A percentile compares a stretch with the other conserved stretches of the same genome.
Evolutionary conservation across 2,888 invertebrate genomes (phyloP).

Genomic region (Rhagophthalmus giganteus): DNA sequence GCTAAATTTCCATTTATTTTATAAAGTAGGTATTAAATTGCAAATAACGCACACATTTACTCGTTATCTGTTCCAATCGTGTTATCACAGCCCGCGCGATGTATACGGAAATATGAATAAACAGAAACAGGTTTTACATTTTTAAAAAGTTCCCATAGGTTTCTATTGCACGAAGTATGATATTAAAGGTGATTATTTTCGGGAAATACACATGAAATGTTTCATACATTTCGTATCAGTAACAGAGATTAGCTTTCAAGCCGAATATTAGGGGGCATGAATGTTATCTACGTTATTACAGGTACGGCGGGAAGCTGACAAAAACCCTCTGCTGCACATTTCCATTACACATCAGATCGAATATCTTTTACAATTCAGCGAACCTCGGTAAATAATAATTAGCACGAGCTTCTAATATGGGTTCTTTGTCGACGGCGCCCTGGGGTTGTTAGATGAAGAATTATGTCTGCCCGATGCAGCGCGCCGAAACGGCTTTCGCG

Average conservation of each 20-base stretch:
- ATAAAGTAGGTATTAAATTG: no score
- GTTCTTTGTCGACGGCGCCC: conserved; percentile 27
- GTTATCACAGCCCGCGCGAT: no score
- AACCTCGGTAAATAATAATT: conserved; percentile 40
- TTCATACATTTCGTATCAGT: conserved; percentile 9
- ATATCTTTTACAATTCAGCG: conserved; percentile 29
- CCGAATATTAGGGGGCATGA: conserved; percentile 33
- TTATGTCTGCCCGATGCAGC: conserved; percentile 31
- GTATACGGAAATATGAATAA: no score
- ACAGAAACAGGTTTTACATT: no score
- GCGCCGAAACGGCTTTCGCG: conserved; percentile 17
- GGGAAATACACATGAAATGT: neutral
- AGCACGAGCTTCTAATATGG: conserved; percentile 35
- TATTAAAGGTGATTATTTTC: neutral
- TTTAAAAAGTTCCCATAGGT: no score
- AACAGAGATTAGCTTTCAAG: conserved; percentile 36
- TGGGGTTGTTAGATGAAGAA: conserved; percentile 33
- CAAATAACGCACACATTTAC: no score
- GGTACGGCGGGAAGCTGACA: conserved; percentile 23
- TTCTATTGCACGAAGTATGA: no score
- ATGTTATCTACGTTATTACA: conserved; percentile 37
- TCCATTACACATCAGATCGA: conserved; percentile 22
- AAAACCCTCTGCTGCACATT: conserved; percentile 15
- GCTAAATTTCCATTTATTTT: no score
- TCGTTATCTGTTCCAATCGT: no score